These are phyloP conservation scores for Amblyornis subalaris DNA, from an alignment of 2,113 vertebrate species.

Conservation along the genomic window DNA sequence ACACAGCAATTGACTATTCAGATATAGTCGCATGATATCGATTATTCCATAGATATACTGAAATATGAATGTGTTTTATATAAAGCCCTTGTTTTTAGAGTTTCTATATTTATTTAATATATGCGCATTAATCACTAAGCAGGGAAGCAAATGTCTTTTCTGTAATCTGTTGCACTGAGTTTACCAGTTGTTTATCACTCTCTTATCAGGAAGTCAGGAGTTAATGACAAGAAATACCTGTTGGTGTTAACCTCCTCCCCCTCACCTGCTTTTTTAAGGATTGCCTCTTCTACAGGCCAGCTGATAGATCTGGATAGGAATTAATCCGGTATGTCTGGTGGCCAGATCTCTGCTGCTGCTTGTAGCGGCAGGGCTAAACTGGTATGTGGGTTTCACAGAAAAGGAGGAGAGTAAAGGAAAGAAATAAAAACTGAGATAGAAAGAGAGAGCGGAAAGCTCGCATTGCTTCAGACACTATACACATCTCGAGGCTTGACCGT, in stretches of 20 bases:
- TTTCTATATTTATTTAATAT: conserved; percentile 46
- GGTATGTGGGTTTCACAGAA: not conserved
- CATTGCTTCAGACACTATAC: not conserved
- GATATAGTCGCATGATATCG: conserved; percentile 20
- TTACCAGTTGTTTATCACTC: conserved; percentile 47
- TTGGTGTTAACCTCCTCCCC: conserved; percentile 40
- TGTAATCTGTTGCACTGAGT: conserved; percentile 23
- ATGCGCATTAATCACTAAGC: conserved; percentile 40
- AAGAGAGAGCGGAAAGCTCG: not conserved
- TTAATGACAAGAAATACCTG: conserved; percentile 64
- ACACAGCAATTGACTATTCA: conserved; percentile 41
- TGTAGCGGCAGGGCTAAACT: not conserved
- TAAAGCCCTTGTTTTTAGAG: conserved; percentile 19
- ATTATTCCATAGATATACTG: conserved; percentile 55
- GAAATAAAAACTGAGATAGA: not conserved
- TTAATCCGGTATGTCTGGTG: not conserved
- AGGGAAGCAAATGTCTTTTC: conserved; percentile 23
- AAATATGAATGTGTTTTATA: conserved; percentile 54
- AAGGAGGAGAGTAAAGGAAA: not conserved
- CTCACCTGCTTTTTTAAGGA: conserved; percentile 4
- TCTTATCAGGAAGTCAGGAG: conserved; percentile 53
- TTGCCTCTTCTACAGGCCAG: not conserved
- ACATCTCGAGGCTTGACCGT: not conserved
- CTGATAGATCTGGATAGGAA: not conserved
- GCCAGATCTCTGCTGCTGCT: not conserved